Conservation (phyloP, 1,140 invertebrate species). For the Whitmania pigra region DNA sequence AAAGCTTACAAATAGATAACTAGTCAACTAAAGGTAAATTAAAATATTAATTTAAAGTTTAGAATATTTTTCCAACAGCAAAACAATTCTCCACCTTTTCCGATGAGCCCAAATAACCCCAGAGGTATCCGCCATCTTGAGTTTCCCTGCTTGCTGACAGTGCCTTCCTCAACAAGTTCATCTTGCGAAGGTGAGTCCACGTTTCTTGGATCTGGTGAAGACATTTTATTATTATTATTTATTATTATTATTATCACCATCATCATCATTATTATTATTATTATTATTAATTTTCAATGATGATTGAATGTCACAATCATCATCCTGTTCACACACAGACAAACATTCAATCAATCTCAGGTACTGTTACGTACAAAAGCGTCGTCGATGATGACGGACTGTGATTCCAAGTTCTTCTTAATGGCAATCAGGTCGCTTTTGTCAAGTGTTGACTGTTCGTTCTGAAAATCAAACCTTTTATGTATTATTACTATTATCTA, state of each 20-base stretch:
- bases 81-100: conserved; percentile 53
- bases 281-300: too few species aligned
- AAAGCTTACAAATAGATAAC: too few species aligned
- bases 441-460: conserved; percentile 59
- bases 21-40: background rate
- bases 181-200: conserved; percentile 78
- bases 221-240: too few species aligned
- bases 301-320: too few species aligned
- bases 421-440: conserved; percentile 85
- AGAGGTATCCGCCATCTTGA: conserved; percentile 69
- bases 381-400: conserved; percentile 58
- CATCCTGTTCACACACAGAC: too few species aligned
- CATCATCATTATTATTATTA: too few species aligned
- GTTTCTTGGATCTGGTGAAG: conserved; percentile 58
- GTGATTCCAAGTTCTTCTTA: conserved; percentile 72
- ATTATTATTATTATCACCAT: too few species aligned
- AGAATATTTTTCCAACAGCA: background rate
- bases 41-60: background rate
- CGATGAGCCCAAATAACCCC: conserved; percentile 67
- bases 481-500: too few species aligned
- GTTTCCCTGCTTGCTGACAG: conserved; percentile 42
- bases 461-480: conserved; percentile 42
- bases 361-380: conserved; percentile 49
- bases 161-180: conserved; percentile 72
- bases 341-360: too few species aligned